Percentiles rank a stretch among this genome's conserved stretches.
Conservation (phyloP, 2,113 vertebrate species). For the Albula glossodonta region DNA sequence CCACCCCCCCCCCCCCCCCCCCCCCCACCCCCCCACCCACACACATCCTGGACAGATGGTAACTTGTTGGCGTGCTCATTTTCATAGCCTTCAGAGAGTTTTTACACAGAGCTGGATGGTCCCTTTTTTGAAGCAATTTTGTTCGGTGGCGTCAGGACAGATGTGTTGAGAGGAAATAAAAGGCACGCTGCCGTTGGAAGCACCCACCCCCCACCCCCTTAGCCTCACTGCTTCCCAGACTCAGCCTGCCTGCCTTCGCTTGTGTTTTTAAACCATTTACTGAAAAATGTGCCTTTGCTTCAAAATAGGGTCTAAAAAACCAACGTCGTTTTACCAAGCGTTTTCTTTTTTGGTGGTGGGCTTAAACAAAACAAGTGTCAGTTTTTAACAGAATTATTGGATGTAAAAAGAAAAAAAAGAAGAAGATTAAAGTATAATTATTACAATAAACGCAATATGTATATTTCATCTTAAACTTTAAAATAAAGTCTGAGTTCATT, state of each 20-base stretch:
- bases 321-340: constrained; percentile 15
- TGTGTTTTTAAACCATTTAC: constrained; percentile 33
- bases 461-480: constrained; percentile 26
- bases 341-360: constrained; percentile 17
- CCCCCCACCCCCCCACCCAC: background rate
- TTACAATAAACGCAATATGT: constrained; percentile 30
- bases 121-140: background rate
- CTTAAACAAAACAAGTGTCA: background rate
- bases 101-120: background rate
- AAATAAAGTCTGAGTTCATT: constrained; percentile 26
- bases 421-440: background rate
- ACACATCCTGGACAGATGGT: constrained; percentile 12
- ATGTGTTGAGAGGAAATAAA: background rate
- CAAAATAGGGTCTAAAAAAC: constrained; percentile 33
- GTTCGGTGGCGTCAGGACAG: background rate
- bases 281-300: constrained; percentile 50
- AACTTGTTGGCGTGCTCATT: background rate
- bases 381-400: constrained; percentile 22
- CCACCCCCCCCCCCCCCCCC: constrained; percentile 35
- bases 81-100: constrained; percentile 22
- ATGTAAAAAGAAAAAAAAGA: constrained; percentile 7
- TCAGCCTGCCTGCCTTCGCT: constrained; percentile 14
- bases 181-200: constrained; percentile 12
- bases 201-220: background rate
- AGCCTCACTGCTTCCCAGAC: background rate